A percentile compares a stretch with the other conserved stretches of the same genome.
These are phyloP conservation scores for Jordanella pulchra DNA, from an alignment of 2,797 vertebrate genomes.

Conservation along the genomic window DNA sequence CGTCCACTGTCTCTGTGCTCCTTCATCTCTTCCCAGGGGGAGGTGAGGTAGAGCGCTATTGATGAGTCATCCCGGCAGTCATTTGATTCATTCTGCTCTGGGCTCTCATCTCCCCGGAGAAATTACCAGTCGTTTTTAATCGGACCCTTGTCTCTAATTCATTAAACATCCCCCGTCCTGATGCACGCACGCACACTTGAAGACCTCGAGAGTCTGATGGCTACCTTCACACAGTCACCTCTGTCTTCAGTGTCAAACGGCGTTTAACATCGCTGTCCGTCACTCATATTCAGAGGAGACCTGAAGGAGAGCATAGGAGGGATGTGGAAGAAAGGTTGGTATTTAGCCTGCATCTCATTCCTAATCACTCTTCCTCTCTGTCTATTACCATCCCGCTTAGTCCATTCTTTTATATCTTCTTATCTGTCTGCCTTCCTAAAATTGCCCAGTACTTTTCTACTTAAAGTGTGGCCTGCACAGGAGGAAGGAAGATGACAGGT, in stretches of 20 bases:
- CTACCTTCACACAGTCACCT: constrained; percentile 73
- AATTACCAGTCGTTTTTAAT: constrained; percentile 87
- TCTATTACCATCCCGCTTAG: constrained; percentile 67
- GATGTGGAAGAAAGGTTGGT: constrained; percentile 35
- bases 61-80: constrained; percentile 72
- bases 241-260: constrained; percentile 85
- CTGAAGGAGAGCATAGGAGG: constrained; percentile 68
- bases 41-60: constrained; percentile 38
- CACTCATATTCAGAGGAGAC: constrained; percentile 77
- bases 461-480: constrained; percentile 18
- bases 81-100: constrained; percentile 76
- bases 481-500: constrained; percentile 25
- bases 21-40: constrained; percentile 33
- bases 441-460: constrained; percentile 38
- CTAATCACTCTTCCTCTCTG: constrained; percentile 66
- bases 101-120: constrained; percentile 81
- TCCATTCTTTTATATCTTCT: constrained; percentile 57
- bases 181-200: constrained; percentile 39
- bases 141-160: constrained; percentile 84
- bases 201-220: constrained; percentile 74
- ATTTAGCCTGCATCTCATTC: constrained; percentile 69
- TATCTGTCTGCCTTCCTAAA: constrained; percentile 60
- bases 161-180: constrained; percentile 76
- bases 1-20: constrained; percentile 42
- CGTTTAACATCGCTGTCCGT: constrained; percentile 87